Evolutionary conservation across 2,888 invertebrate species (phyloP), one percentile per base, ranked within the genome.

Genomic region (Leptinotarsa rubiginosa): DNA sequence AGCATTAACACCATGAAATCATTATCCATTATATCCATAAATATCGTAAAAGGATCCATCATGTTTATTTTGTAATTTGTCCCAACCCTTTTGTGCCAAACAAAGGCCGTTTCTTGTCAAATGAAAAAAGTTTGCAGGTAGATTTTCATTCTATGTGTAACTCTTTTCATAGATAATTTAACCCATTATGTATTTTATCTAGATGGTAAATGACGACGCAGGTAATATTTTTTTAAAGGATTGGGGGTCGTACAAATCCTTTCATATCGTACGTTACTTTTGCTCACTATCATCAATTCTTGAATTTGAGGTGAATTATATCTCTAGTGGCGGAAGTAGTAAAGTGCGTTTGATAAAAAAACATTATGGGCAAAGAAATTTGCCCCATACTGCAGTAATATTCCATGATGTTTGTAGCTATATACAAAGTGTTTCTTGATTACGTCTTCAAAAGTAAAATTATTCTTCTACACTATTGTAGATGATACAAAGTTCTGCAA

Each of bases 41-140:
- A 76, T 77, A 79, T 78, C 72, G 78, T 78, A 82, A 81, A 82
- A 76, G 80, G 78, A 83, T 83, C 81, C 76, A 83, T 83, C 83
- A 83, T 83, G 80, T 83, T 83, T 83, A 81, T 77, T 80, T 80
- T 79, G 81, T 80, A 83, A 83, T 83, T 83, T 83, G 81, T 78
- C 80, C 79, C 77, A 81, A 80, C 80, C 82, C 81, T 81, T 83
- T 82, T 81, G 78, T 79, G 72, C 50, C 65, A 25, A 75, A 82
- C 82, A 82, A 82, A 80, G 79, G 78, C 80, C 81, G 78, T 81
- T 83, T 81, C 73, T 75, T 77, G 77, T 75, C 67, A n/a, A 59
- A 62, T 41, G 62, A 73, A 73, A 73, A 73, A 69, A 65, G 52
- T 65, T 56, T 18, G 73, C 77, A 78, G 77, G 77, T 78, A 78